Conservation (phyloP, 2,113 vertebrate species). For the Chloropsis hardwickii region DNA sequence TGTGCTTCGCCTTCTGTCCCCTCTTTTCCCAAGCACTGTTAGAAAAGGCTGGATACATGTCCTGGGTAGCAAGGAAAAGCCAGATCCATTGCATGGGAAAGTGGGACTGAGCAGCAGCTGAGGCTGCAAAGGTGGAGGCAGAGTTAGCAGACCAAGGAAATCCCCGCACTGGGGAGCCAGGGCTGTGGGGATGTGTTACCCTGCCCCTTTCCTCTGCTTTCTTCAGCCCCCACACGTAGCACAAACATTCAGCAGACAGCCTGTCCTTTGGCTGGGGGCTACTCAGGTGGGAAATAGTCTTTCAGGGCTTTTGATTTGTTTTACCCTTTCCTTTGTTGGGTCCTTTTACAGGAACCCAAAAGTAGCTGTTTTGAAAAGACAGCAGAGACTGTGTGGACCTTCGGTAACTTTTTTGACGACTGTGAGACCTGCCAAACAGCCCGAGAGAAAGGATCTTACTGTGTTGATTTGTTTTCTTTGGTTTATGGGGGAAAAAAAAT, state of each 20-base stretch:
- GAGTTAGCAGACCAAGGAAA: not conserved
- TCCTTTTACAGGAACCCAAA: constrained; percentile 36
- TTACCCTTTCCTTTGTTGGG: constrained; percentile 47
- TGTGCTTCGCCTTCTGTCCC: not conserved
- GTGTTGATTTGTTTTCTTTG: constrained; percentile 80
- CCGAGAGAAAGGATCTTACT: constrained; percentile 71
- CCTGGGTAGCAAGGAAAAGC: not conserved
- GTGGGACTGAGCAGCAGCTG: not conserved
- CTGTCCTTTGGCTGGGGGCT: not conserved
- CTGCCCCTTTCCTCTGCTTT: not conserved
- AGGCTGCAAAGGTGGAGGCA: not conserved
- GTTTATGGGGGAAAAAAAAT: constrained; percentile 69
- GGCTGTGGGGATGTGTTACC: not conserved
- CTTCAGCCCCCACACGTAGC: not conserved
- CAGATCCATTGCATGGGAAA: not conserved
- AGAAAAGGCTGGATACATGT: not conserved
- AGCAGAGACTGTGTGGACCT: constrained; percentile 44
- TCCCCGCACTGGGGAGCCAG: accelerated
- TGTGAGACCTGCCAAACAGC: constrained; percentile 39
- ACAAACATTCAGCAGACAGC: not conserved
- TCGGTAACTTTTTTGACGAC: constrained; percentile 46
- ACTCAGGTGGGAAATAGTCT: not conserved
- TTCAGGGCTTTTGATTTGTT: constrained; percentile 41
- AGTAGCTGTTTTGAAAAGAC: constrained; percentile 49
- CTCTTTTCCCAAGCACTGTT: not conserved